phyloP scores from a whole-genome alignment of 1,140 invertebrate species.

The Branchinecta lindahli region DNA sequence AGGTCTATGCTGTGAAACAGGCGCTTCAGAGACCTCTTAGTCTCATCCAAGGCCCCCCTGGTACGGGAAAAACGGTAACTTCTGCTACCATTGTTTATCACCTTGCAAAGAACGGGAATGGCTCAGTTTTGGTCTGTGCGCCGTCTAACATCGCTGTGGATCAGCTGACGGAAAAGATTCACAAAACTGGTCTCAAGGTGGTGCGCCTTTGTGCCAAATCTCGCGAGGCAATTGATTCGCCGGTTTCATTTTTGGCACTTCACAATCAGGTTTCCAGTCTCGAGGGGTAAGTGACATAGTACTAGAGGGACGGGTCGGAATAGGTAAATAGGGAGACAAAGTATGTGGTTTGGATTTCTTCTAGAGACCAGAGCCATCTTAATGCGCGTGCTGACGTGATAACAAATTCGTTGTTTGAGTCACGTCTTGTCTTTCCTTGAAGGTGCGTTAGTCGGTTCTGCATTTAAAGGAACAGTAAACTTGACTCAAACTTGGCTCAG shows the following conservation, averaged over 20 bases:
- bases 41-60: constrained; percentile 64
- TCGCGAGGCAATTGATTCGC: constrained; percentile 92
- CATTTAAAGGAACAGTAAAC: no score
- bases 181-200: constrained; percentile 68
- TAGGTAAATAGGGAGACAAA: no score
- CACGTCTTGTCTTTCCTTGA: no score
- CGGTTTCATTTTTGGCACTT: constrained; percentile 87
- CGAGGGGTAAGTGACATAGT: constrained; percentile 39
- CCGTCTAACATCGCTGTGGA: constrained; percentile 99
- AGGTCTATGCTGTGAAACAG: constrained; percentile 97
- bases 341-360: no score
- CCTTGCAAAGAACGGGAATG: constrained; percentile 74
- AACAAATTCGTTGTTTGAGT: no score
- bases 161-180: constrained; percentile 97
- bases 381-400: no score
- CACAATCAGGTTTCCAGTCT: constrained; percentile 95
- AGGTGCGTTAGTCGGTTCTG: no score
- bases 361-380: no score
- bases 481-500: no score
- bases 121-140: constrained; percentile 92
- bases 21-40: constrained; percentile 91
- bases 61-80: constrained; percentile 97
- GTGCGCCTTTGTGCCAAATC: constrained; percentile 95
- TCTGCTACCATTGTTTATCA: constrained; percentile 99
- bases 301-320: no score